These are phyloP conservation scores for Pelagia noctiluca DNA, from an alignment of 30 jellyfish, hydroid and myxozoan species.

Conservation along the genomic window DNA sequence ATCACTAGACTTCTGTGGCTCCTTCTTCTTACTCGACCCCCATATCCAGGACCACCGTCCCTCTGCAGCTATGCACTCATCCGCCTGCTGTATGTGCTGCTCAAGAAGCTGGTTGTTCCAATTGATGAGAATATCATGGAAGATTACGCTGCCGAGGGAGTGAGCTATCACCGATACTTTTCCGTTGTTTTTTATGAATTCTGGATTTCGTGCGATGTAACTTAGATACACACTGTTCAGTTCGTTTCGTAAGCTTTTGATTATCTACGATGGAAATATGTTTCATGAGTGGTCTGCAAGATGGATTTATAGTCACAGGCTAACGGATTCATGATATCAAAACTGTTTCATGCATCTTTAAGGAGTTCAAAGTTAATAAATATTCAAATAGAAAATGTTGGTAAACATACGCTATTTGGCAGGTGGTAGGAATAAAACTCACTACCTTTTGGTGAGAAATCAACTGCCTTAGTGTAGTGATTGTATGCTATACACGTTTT, in stretches of 20 bases:
- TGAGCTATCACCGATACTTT: constrained; percentile 94
- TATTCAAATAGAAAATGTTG: too few species aligned
- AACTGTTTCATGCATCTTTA: too few species aligned
- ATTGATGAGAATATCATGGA: constrained; percentile 81
- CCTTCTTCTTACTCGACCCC: constrained; percentile 77
- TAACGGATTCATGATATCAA: too few species aligned
- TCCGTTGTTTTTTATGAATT: constrained; percentile 83
- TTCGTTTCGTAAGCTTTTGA: constrained; percentile 77
- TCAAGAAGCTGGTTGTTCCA: constrained; percentile 89
- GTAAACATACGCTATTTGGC: too few species aligned
- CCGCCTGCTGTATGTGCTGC: constrained; percentile 81
- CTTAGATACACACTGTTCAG: constrained; percentile 73
- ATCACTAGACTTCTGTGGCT: constrained; percentile 47
- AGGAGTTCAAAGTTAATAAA: too few species aligned
- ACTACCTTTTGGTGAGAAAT: too few species aligned
- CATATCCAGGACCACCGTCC: constrained; percentile 92
- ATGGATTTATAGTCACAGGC: too few species aligned
- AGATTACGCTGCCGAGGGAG: constrained; percentile 96
- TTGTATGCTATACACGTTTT: too few species aligned
- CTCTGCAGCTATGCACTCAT: constrained; percentile 80
- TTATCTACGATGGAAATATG: constrained; percentile 65
- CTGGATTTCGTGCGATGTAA: constrained; percentile 81
- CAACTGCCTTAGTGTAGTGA: too few species aligned
- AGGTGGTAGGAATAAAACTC: too few species aligned
- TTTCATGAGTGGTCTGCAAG: too few species aligned